Conservation (phyloP, 2,113 vertebrate genomes). For the Eudorcas thomsonii region DNA sequence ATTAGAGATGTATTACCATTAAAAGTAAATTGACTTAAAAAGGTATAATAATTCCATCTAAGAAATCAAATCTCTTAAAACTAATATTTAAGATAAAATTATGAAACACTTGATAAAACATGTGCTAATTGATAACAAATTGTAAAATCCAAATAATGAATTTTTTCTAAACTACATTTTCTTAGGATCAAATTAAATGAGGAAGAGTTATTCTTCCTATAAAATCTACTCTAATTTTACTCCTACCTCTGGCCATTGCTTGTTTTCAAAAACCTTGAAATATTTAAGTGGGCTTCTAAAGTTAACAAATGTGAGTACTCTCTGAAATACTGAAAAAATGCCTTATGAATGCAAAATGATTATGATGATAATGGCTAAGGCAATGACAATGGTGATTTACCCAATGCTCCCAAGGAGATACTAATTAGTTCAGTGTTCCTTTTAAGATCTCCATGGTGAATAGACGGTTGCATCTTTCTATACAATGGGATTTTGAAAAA, state of each 20-base stretch:
- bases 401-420: not conserved
- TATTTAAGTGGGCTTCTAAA: not conserved
- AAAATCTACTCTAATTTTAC: not conserved
- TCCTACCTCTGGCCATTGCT: not conserved
- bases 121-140: not conserved
- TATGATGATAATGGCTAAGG: not conserved
- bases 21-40: not conserved
- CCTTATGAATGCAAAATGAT: not conserved
- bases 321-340: not conserved
- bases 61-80: not conserved
- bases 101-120: not conserved
- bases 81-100: slow-evolving; percentile 21
- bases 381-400: not conserved
- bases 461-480: not conserved
- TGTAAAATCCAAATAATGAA: slow-evolving; percentile 15
- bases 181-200: not conserved
- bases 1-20: not conserved
- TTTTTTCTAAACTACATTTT: slow-evolving; percentile 17
- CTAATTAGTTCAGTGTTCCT: not conserved
- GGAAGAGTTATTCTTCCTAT: not conserved
- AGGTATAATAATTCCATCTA: not conserved
- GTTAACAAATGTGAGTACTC: not conserved
- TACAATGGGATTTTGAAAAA: not conserved
- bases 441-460: not conserved
- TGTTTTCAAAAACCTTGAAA: not conserved